Evolutionary conservation across 35 echinoderm and acorn worm genomes (phyloP).

Genomic region (Heliocidaris tuberculata): DNA sequence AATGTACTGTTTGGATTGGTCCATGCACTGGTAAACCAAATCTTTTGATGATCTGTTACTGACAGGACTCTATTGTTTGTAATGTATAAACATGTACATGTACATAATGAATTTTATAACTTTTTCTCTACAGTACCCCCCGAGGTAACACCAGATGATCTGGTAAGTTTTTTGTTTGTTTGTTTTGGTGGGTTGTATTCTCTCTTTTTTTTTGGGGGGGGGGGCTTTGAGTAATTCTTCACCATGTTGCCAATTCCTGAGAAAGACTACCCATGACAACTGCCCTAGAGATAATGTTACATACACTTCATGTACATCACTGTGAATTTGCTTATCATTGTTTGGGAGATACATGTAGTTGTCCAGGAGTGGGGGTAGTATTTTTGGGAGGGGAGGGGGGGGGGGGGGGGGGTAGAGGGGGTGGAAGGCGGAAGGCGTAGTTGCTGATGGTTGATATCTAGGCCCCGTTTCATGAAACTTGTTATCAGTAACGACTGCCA

Average conservation of each 20-base stretch:
- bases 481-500: too few species aligned
- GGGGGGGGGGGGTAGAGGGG: too few species aligned
- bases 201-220: neutral
- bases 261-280: neutral
- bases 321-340: neutral
- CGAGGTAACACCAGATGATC: slow-evolving; percentile 64
- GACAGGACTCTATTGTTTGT: too few species aligned
- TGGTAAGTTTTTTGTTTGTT: slow-evolving; percentile 52
- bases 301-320: neutral
- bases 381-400: neutral
- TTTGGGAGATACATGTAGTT: neutral
- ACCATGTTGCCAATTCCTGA: neutral
- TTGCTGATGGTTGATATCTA: too few species aligned
- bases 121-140: slow-evolving; percentile 61
- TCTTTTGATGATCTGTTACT: too few species aligned
- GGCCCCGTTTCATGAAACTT: too few species aligned
- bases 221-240: neutral
- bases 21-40: too few species aligned
- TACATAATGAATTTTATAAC: neutral
- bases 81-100: neutral
- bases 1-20: too few species aligned
- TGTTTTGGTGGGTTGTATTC: neutral
- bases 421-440: too few species aligned
- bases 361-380: too few species aligned
- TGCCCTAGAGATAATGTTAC: neutral